These are phyloP conservation scores for Meriones psammophilus DNA, from an alignment of 2,797 vertebrate species.

Conservation along the genomic window DNA sequence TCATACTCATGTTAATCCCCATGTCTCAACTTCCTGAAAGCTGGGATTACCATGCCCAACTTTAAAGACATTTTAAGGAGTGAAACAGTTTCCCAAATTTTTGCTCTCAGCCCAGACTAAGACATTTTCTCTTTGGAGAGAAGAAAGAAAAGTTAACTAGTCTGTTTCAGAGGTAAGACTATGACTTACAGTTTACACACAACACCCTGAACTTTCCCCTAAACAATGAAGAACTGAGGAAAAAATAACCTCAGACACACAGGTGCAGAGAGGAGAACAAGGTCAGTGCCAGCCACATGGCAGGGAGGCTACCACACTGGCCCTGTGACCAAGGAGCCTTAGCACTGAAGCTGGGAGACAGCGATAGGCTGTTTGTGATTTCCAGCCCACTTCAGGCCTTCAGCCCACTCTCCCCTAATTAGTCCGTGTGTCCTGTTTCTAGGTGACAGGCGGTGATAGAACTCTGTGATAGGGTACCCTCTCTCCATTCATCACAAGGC, in stretches of 20 bases:
- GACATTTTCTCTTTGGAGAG: slow-evolving; percentile 48
- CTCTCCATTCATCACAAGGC: slow-evolving; percentile 71
- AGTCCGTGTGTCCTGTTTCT: slow-evolving; percentile 45
- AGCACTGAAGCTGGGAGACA: not conserved
- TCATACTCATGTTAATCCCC: not conserved
- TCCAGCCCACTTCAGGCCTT: slow-evolving; percentile 37
- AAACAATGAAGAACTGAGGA: not conserved
- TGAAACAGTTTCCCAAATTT: slow-evolving; percentile 39
- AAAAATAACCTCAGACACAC: not conserved
- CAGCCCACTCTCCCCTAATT: slow-evolving; percentile 63
- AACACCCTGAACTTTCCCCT: slow-evolving; percentile 29
- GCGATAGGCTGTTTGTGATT: slow-evolving; percentile 44
- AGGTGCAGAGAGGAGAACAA: not conserved
- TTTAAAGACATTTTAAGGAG: slow-evolving; percentile 35
- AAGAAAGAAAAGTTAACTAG: slow-evolving; percentile 52
- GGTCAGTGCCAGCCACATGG: not conserved
- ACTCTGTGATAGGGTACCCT: slow-evolving; percentile 40
- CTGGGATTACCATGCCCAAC: not conserved
- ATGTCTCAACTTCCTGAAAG: not conserved
- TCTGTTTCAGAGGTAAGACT: slow-evolving; percentile 30
- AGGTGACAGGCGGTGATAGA: slow-evolving; percentile 53
- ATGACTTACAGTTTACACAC: slow-evolving; percentile 18
- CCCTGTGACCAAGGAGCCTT: not conserved
- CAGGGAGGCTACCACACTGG: not conserved
- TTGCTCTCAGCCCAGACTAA: slow-evolving; percentile 37